Conservation (phyloP, 1,140 invertebrate species). For the Bombus cullumanus region DNA sequence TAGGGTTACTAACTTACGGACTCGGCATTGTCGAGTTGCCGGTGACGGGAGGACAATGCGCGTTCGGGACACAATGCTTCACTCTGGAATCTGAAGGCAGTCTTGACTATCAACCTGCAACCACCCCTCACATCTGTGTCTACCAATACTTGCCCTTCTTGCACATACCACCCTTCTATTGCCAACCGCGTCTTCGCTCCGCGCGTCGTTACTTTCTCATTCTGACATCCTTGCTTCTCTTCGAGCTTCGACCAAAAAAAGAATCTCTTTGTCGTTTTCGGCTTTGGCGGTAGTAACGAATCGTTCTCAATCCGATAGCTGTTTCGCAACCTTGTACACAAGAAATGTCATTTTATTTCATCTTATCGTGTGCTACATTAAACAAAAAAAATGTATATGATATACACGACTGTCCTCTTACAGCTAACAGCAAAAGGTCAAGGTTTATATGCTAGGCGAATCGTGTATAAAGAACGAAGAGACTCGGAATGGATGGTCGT, state of each 20-base stretch:
- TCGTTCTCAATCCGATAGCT: not conserved
- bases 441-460: not conserved
- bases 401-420: not conserved
- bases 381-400: not conserved
- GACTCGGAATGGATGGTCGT: not conserved
- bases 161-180: slow-evolving; percentile 53
- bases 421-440: not conserved
- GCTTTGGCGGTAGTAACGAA: not conserved
- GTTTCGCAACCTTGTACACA: not conserved
- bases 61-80: slow-evolving; percentile 77
- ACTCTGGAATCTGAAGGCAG: slow-evolving; percentile 74
- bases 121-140: slow-evolving; percentile 54
- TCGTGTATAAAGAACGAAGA: not conserved
- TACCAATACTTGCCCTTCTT: slow-evolving; percentile 57
- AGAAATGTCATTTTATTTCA: not conserved
- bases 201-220: slow-evolving; percentile 62
- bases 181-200: slow-evolving; percentile 18
- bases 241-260: not conserved
- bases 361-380: no score
- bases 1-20: slow-evolving; percentile 78
- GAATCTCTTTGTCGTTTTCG: slow-evolving; percentile 7
- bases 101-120: slow-evolving; percentile 72
- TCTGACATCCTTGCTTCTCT: slow-evolving; percentile 32
- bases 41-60: slow-evolving; percentile 77
- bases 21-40: slow-evolving; percentile 77